These are phyloP conservation scores for Mystacides longicornis DNA, from an alignment of 2,888 invertebrate species.

Conservation along the genomic window DNA sequence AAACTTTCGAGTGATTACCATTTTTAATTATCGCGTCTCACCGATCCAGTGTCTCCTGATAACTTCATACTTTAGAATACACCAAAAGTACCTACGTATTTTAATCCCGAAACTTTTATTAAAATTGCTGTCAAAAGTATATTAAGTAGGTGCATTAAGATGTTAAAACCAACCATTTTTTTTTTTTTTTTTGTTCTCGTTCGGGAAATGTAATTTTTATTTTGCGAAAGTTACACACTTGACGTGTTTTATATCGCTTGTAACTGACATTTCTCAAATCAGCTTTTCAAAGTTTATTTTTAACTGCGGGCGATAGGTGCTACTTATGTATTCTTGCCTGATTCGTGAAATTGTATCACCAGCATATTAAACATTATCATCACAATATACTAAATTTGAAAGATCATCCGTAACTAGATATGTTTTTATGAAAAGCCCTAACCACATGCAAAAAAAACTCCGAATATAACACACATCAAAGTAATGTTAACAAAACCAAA, in stretches of 20 bases:
- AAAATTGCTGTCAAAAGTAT: slow-evolving; percentile 14
- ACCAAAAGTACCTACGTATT: neutral
- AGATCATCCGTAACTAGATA: no score
- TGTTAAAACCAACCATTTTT: slow-evolving; percentile 16
- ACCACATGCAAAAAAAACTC: no score
- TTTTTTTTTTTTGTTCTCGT: no score
- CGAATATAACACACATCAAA: no score
- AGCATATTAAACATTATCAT: no score
- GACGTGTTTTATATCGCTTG: neutral
- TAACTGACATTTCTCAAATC: slow-evolving; percentile 1
- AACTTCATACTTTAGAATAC: slow-evolving; percentile 3
- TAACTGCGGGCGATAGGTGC: slow-evolving; percentile 13
- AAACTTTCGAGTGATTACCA: neutral
- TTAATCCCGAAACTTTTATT: slow-evolving; percentile 11
- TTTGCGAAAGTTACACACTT: neutral
- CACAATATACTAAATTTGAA: no score
- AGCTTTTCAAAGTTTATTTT: slow-evolving; percentile 14
- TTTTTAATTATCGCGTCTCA: neutral
- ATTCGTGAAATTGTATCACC: no score
- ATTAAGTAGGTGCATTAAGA: slow-evolving; percentile 16
- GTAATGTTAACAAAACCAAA: no score
- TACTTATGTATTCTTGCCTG: no score
- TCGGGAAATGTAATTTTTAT: no score
- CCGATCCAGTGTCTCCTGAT: neutral
- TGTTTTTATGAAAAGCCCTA: no score